These are phyloP conservation scores for Thelaira solivaga DNA, from an alignment of 2,888 invertebrate species.

Conservation along the genomic window DNA sequence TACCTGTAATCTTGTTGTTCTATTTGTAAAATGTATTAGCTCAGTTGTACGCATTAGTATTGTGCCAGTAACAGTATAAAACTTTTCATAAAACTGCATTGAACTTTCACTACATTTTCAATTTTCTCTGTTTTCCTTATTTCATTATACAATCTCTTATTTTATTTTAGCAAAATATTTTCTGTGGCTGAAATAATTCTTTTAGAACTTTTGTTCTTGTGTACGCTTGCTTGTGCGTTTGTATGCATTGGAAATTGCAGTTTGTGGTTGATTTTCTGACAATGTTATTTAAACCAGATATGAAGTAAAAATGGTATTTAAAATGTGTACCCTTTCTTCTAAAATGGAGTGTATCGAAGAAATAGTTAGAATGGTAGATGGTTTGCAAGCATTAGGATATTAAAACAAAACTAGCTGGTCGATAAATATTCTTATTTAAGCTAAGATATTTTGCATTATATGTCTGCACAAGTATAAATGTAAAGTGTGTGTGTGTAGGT, in stretches of 20 bases:
- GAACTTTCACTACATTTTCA: slow-evolving; percentile 21
- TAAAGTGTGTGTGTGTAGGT: neutral
- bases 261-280: slow-evolving; percentile 61
- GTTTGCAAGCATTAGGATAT: neutral
- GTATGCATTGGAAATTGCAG: slow-evolving; percentile 35
- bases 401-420: slow-evolving; percentile 28
- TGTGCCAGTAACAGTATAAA: slow-evolving; percentile 11
- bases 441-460: neutral
- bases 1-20: neutral
- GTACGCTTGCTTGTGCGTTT: slow-evolving; percentile 1
- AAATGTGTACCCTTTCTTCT: neutral
- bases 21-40: neutral
- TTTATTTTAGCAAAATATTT: neutral
- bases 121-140: neutral
- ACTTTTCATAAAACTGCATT: slow-evolving; percentile 21
- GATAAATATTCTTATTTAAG: slow-evolving; percentile 19
- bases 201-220: slow-evolving; percentile 44
- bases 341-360: neutral
- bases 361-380: neutral
- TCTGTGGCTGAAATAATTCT: slow-evolving; percentile 3
- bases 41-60: neutral
- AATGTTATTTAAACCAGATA: slow-evolving; percentile 48
- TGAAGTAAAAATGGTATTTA: slow-evolving; percentile 3
- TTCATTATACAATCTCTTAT: neutral
- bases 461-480: neutral